These are phyloP conservation scores for Marmota flaviventris DNA, from an alignment of 2,113 vertebrate species.

Conservation along the genomic window DNA sequence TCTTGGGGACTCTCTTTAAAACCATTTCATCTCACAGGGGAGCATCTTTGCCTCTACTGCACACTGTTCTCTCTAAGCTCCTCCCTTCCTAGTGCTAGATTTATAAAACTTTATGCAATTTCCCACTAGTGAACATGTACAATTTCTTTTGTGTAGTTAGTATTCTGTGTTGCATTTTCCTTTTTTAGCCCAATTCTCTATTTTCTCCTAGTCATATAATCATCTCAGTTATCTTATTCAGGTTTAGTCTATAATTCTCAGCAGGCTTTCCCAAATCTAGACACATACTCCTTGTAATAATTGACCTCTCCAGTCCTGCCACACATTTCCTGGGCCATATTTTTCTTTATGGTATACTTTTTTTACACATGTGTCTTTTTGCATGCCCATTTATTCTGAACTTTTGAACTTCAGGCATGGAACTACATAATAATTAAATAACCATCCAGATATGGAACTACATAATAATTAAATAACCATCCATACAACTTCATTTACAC, in stretches of 20 bases:
- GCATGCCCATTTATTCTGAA: neutral
- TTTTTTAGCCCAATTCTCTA: neutral
- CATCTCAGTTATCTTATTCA: neutral
- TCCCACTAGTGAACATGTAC: neutral
- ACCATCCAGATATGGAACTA: neutral
- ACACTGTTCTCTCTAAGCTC: neutral
- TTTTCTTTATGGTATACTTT: neutral
- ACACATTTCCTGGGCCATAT: neutral
- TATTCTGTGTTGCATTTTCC: neutral
- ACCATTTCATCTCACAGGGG: neutral
- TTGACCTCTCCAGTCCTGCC: neutral
- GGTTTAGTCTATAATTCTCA: neutral
- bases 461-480: constrained; percentile 1
- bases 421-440: constrained; percentile 4
- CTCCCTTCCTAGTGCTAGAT: neutral
- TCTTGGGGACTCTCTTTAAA: neutral
- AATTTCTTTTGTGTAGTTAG: neutral
- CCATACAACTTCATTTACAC: neutral
- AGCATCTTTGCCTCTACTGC: neutral
- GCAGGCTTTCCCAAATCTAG: neutral
- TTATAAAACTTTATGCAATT: neutral
- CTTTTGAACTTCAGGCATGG: neutral
- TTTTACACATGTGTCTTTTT: neutral
- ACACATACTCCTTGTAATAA: neutral
- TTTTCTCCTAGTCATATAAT: neutral